phyloP scores from a whole-genome alignment of 2,797 vertebrate genomes.

The Leucoraja ocellata region DNA sequence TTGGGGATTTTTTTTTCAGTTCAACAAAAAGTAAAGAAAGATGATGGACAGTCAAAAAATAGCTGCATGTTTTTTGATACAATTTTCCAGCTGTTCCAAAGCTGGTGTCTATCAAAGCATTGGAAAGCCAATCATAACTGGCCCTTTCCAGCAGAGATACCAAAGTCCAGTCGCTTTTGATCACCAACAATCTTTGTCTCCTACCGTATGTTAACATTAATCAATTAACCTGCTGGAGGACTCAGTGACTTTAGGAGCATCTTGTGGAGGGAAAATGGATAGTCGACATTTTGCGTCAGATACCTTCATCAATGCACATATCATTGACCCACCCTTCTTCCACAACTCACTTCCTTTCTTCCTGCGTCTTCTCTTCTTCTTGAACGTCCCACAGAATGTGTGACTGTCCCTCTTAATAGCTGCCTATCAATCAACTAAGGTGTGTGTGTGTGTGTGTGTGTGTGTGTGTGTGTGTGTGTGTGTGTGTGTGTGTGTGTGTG shows the following conservation, averaged over 20 bases:
- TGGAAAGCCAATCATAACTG: background rate
- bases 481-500: no score
- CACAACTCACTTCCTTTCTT: background rate
- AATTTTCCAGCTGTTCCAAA: background rate
- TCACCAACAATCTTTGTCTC: background rate
- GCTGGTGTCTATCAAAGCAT: background rate
- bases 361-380: background rate
- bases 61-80: background rate
- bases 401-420: background rate
- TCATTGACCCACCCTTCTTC: background rate
- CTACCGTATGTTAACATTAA: background rate
- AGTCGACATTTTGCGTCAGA: no score
- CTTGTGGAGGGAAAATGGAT: no score
- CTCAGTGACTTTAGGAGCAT: no score
- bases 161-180: background rate
- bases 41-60: background rate
- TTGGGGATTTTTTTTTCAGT: background rate
- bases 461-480: no score
- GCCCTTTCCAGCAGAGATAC: background rate
- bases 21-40: background rate
- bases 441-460: background rate
- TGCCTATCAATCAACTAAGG: background rate
- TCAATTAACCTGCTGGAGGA: no score
- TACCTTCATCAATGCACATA: background rate
- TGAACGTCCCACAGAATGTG: background rate